Percentiles rank a stretch among this genome's conserved stretches.
Conservation (phyloP, 2,888 invertebrate genomes). For the Leucophenga maculata region DNA sequence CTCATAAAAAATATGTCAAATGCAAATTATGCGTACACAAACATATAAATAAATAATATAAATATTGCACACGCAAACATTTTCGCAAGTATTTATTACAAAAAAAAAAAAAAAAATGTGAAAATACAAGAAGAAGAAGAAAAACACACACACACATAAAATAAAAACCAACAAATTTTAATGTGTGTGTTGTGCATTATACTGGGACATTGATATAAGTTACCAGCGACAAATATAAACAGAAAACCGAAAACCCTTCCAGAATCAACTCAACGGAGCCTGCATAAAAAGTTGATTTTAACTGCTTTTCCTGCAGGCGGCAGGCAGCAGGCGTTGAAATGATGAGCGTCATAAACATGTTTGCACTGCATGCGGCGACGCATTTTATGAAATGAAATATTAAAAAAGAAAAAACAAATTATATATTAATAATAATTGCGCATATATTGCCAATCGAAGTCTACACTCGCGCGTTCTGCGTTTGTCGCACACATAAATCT, state of each 20-base stretch:
- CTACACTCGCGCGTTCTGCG: background rate
- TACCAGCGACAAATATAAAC: background rate
- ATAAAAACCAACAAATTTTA: background rate
- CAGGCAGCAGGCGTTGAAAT: slow-evolving; percentile 35
- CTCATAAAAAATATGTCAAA: slow-evolving; percentile 61
- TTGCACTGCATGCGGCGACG: slow-evolving; percentile 4
- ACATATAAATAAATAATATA: slow-evolving; percentile 55
- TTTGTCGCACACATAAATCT: slow-evolving; percentile 24
- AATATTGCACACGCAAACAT: slow-evolving; percentile 30
- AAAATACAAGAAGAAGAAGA: background rate
- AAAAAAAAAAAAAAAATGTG: slow-evolving; percentile 10
- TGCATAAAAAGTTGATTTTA: no score
- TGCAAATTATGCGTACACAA: slow-evolving; percentile 60
- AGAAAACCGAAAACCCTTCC: background rate
- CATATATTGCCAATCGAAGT: slow-evolving; percentile 18
- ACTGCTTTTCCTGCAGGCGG: slow-evolving; percentile 56
- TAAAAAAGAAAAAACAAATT: slow-evolving; percentile 44
- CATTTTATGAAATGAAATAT: slow-evolving; percentile 15
- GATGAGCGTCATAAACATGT: slow-evolving; percentile 58
- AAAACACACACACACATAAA: background rate
- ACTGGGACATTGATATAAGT: background rate
- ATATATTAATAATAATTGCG: slow-evolving; percentile 52
- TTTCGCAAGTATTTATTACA: slow-evolving; percentile 8
- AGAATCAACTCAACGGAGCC: background rate
- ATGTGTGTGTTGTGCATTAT: slow-evolving; percentile 1